Evolutionary conservation across 2,888 invertebrate species (phyloP).

Genomic region (Invenusta paracnida): DNA sequence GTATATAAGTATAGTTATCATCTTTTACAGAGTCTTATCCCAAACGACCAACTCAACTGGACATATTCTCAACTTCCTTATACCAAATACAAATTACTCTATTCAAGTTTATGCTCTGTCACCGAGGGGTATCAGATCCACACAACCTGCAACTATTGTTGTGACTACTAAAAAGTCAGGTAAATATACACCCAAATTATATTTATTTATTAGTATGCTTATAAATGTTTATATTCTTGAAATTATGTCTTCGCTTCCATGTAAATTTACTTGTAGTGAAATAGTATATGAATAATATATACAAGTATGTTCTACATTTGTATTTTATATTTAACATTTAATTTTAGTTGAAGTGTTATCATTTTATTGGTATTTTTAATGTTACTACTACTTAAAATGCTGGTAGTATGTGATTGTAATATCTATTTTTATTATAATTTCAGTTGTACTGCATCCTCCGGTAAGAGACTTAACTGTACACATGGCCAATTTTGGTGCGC

Average conservation of each 20-base stretch:
- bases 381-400: background rate
- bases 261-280: too few species aligned
- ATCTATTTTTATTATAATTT: background rate
- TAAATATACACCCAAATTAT: too few species aligned
- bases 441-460: background rate
- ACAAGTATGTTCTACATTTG: background rate
- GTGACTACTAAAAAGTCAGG: background rate
- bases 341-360: too few species aligned
- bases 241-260: too few species aligned
- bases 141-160: background rate
- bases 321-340: too few species aligned
- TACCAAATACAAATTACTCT: background rate
- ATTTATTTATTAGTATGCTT: too few species aligned
- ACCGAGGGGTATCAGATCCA: background rate
- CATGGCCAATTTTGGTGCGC: background rate
- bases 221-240: too few species aligned
- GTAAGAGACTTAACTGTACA: slow-evolving; percentile 27
- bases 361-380: background rate
- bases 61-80: background rate
- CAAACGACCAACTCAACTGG: background rate
- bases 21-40: background rate
- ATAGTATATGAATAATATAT: background rate
- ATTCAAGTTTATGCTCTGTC: background rate
- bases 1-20: too few species aligned
- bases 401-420: background rate